Conservation (phyloP, 2,888 invertebrate genomes). For the Pyrgus malvae region DNA sequence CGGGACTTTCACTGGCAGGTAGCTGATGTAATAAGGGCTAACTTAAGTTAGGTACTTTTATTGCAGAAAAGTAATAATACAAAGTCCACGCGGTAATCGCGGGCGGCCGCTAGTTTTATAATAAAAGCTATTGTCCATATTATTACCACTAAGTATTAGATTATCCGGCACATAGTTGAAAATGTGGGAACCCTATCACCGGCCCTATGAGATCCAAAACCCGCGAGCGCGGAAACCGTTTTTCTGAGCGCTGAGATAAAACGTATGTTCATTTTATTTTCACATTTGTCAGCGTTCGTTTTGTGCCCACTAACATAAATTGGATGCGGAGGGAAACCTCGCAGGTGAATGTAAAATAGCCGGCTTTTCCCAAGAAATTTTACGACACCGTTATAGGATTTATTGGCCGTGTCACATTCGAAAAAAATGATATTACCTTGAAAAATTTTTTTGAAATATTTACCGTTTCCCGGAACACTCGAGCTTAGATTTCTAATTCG, state of each 20-base stretch:
- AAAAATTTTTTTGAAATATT: constrained; percentile 46
- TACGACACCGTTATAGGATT: constrained; percentile 80
- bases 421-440: constrained; percentile 63
- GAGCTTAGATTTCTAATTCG: background rate
- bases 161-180: background rate
- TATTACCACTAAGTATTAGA: background rate
- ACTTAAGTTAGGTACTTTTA: too few relatives aligned
- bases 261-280: constrained; percentile 81
- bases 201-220: constrained; percentile 19
- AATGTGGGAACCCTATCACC: constrained; percentile 10
- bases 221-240: constrained; percentile 58
- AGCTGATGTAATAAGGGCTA: too few relatives aligned
- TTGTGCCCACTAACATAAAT: constrained; percentile 82
- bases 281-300: constrained; percentile 82
- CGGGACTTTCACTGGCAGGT: too few relatives aligned
- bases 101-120: too few relatives aligned
- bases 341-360: constrained; percentile 82
- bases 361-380: constrained; percentile 79
- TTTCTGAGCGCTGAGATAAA: constrained; percentile 74
- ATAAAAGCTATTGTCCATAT: too few relatives aligned
- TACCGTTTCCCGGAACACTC: background rate
- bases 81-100: too few relatives aligned
- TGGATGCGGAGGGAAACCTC: constrained; percentile 79
- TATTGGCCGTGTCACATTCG: constrained; percentile 76
- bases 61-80: too few relatives aligned